A percentile compares a stretch with the other conserved stretches of the same genome.
These are phyloP conservation scores for Rhodinocichla rosea DNA, from an alignment of 2,113 vertebrate genomes.

Conservation along the genomic window DNA sequence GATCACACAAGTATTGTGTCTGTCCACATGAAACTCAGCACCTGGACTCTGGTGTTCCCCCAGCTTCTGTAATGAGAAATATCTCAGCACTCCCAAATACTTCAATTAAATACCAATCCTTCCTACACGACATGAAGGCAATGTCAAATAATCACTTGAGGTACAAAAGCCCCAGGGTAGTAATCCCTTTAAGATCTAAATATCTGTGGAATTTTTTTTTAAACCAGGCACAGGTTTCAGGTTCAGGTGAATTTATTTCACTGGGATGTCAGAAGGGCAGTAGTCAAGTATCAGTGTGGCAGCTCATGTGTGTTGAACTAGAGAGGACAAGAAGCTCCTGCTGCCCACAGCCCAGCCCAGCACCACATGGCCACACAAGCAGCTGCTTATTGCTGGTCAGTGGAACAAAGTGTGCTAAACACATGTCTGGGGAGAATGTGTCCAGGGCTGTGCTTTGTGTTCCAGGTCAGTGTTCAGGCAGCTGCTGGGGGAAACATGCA, in stretches of 20 bases:
- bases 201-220: neutral
- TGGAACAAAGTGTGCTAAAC: neutral
- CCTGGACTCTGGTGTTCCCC: neutral
- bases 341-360: neutral
- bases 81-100: neutral
- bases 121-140: neutral
- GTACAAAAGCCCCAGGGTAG: neutral
- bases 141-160: neutral
- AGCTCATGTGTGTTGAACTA: neutral
- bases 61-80: neutral
- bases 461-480: neutral
- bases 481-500: fast-evolving
- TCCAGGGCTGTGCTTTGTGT: neutral
- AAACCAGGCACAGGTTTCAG: neutral
- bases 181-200: neutral
- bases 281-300: fast-evolving
- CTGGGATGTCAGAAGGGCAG: neutral
- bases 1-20: neutral
- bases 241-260: neutral
- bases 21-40: fast-evolving
- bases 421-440: neutral
- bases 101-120: neutral
- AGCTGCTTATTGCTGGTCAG: neutral
- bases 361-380: fast-evolving
- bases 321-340: neutral